Evolutionary conservation across 2,888 invertebrate genomes (phyloP), one percentile per base, ranked within the genome.

Genomic region (Nomada fabriciana): DNA sequence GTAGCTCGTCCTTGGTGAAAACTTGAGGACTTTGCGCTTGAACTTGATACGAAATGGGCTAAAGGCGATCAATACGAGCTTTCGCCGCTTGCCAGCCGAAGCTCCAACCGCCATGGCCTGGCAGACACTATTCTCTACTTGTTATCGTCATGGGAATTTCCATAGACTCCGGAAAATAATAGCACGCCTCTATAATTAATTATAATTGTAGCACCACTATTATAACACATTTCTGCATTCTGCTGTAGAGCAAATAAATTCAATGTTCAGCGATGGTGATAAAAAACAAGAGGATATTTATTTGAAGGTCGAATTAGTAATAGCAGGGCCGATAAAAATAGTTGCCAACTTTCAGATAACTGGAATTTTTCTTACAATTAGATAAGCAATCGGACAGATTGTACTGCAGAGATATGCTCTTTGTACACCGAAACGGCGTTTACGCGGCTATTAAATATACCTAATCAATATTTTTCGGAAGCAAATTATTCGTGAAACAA

Each of bases 1-100:
- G 65, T 61, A 60, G n/a, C 55, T 68, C 61, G 64, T 82, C 73
- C 74, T 84, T 82, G 75, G 63, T 76, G 68, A 78, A 84, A 88
- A 86, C 86, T 82, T 68, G 81, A 71, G 74, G 88, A 88, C 88
- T 90, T 89, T 87, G 89, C 85, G 89, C 90, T 91, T 93, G 92
- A 93, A 93, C 93, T 93, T 93, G 92, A 92, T 89, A 90, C 92
- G 90, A 92, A 92, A 93, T 91, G 89, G 89, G 80, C 88, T 86
- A 89, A 88, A 82, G 72, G 81, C 92, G 93, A 93, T 93, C 93
- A 93, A 93, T 93, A 93, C 92, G 88, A 90, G 90, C 91, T 90
- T 92, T 90, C 89, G 88, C 90, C 90, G 91, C 91, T 91, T 90
- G 90, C 90, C 89, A 90, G 72, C 75, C 86, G 63, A 84, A 88